These are phyloP conservation scores for Drosophila bipectinata DNA, from an alignment of 1,140 invertebrate species.

Conservation along the genomic window DNA sequence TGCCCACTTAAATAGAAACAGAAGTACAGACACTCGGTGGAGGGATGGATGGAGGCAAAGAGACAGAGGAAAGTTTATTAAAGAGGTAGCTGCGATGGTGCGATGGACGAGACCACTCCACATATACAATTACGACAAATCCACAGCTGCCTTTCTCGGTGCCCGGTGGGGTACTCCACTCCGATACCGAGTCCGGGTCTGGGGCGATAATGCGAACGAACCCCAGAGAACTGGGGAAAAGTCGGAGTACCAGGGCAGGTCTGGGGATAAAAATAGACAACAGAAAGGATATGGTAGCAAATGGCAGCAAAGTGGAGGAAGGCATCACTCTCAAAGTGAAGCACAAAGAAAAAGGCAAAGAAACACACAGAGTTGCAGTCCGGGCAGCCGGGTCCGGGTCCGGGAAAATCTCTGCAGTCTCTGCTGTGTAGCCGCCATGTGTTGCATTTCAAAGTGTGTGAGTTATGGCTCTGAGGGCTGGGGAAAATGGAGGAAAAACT, in stretches of 20 bases:
- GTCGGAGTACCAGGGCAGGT: slow-evolving; percentile 1
- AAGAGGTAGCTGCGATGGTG: slow-evolving; percentile 59
- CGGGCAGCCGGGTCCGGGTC: slow-evolving; percentile 2
- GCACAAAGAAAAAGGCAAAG: slow-evolving; percentile 19
- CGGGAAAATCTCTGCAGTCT: slow-evolving; percentile 40
- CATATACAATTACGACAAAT: slow-evolving; percentile 78
- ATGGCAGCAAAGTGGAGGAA: slow-evolving; percentile 45
- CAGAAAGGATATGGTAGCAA: slow-evolving; percentile 76
- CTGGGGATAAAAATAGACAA: slow-evolving; percentile 69
- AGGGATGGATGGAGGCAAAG: background rate
- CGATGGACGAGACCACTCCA: slow-evolving; percentile 68
- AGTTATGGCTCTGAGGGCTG: slow-evolving; percentile 52
- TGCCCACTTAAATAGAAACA: slow-evolving; percentile 51
- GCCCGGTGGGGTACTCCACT: background rate
- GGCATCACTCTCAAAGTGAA: slow-evolving; percentile 9
- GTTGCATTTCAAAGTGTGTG: slow-evolving; percentile 79
- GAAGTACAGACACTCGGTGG: no score
- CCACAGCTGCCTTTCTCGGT: slow-evolving; percentile 52
- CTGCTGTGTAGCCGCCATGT: slow-evolving; percentile 58
- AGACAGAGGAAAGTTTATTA: slow-evolving; percentile 62
- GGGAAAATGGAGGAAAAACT: slow-evolving; percentile 28
- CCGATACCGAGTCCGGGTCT: slow-evolving; percentile 16
- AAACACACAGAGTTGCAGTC: slow-evolving; percentile 33
- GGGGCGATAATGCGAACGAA: slow-evolving; percentile 72
- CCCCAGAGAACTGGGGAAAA: slow-evolving; percentile 18